Evolutionary conservation across 53 echinoderm and acorn worm genomes (phyloP), one percentile per base, ranked within the genome.

Genomic region (Patiria pectinifera): DNA sequence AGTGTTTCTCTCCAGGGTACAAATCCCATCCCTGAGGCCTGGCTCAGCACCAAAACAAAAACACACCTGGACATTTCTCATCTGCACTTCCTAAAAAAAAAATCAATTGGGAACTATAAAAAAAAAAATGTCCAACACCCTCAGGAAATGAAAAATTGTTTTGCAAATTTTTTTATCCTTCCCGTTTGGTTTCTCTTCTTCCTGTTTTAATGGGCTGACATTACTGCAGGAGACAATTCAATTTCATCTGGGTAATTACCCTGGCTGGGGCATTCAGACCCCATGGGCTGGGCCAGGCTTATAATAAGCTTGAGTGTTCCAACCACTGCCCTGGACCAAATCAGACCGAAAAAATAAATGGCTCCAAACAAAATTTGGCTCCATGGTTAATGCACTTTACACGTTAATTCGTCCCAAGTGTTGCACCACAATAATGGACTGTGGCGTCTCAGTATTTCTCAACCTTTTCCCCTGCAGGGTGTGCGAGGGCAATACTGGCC

Each of bases 181-280:
- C 23, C 60, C 49, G 14, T 11, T 24, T 2, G 45, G 4, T 76
- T n/a, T 76, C 13, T 15, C 76, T 15, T 11, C 35, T 85, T 53
- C 8, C 66, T 43, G 8, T 69, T 46, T 8, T 85, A 23, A 24
- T 72, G 25, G 78, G 14, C 35, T 53, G 5, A 69, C 66, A 46
- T 80, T 81, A 24, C 90, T 63, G 48, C 46, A 63, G 90, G 80
- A 90, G 90, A 90, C 90, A 90, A 80, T 80, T 90, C 81, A 80
- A 90, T 90, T 90, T 89, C 78, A 43, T 35, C 35, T 23, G 44
- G 89, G 53, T 78, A 89, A 89, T 89, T 80, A 90, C 81, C 8
- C 69, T 81, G 69, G 90, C 80, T 80, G 90, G 63, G 53, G 3
- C 82, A 58, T 19, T 9, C 22, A 72, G 71, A 86, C 86, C 86